Base-by-base conservation (phyloP, 2,113 vertebrate species). In the Maccullochella peelii region DNA sequence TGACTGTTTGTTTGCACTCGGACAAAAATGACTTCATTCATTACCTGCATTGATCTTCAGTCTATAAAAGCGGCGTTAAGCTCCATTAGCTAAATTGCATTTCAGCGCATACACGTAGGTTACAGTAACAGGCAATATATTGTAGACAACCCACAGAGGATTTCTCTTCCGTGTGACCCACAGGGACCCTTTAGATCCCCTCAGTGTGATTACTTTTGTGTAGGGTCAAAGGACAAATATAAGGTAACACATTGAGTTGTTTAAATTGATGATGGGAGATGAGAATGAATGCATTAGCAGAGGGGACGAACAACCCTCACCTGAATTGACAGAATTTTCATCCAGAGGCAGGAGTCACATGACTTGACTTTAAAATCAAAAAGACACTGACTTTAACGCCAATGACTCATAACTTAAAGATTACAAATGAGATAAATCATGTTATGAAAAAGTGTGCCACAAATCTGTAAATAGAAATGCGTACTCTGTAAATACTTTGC, bases 1-100 rank as follows among this genome's bases (percentile, higher is more conserved):
- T 21, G 49, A 12, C 52, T 49, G n/a, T 25, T 8, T 42, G 9
- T 50, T 73, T 65, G 30, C 50, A 65, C 69, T 70, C 16, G 42
- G 30, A 59, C 20, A 68, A 63, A 76, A 71, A 63, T n/a, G 30
- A 58, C 58, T 84, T 63, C 0, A 73, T 69, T 57, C 62, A 78
- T 80, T 72, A 79, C 49, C 38, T 14, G 33, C 74, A 91, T 86
- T 79, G 81, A 91, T 88, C 84, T 57, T 21, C 36, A 49, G 47
- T 83, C 81, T 47, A 61, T 82, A 33, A 90, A 84, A 80, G 3
- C 33, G 6, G 25, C 8, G 55, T 83, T 74, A 11, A 73, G 23
- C 65, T 47, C 71, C 80, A 91, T 94, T 86, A 86, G 76, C 83
- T 79, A n/a, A 85, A 88, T 83, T 86, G 73, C 62, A 82, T 70